Evolutionary conservation across 2,113 vertebrate genomes (phyloP), one percentile per base, ranked within the genome.

Genomic region (Anolis carolinensis): DNA sequence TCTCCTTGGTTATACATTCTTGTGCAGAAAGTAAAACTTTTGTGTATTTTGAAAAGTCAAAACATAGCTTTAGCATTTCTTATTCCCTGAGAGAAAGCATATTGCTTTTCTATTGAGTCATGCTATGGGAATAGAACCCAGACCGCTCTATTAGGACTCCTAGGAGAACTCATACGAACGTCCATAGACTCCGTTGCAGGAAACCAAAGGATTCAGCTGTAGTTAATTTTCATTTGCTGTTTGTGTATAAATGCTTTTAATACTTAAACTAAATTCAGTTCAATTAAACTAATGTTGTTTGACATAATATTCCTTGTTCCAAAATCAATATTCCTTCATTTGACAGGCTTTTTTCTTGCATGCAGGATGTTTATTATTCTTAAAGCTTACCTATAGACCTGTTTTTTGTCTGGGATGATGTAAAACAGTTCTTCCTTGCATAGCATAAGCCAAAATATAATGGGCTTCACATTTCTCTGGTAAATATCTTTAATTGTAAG

Each of bases 361-460:
- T 97, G 96, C 94, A 96, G 96, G 94, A 95, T 97, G 96, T 97
- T 97, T 97, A 97, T 97, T 97, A 96, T 97, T 96, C 95, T 96
- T 97, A 97, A 94, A 95, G 96, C 96, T 97, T 96, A 97, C 97
- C 96, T 97, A 97, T 96, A 97, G 96, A 96, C 96, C 95, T 97
- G 96, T 89, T 93, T 96, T 96, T 96, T 97, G 96, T 97, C 96
- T 95, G 91, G 94, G 92, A 95, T 97, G 97, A 98, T 97, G 96
- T 94, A 96, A 97, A 96, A 73, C 97, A 97, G 96, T 95, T 96
- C 94, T 96, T 96, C 94, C 94, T 94, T 87, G 91, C 87, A 83
- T 89, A 95, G 90, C 86, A 87, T 93, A 93, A 91, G 89, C 95
- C 95, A 94, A 90, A 95, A 36, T 89, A 94, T 95, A 96, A 96